Evolutionary conservation across 2,888 invertebrate species (phyloP).

Genomic region (Listrodromus nycthemerus): DNA sequence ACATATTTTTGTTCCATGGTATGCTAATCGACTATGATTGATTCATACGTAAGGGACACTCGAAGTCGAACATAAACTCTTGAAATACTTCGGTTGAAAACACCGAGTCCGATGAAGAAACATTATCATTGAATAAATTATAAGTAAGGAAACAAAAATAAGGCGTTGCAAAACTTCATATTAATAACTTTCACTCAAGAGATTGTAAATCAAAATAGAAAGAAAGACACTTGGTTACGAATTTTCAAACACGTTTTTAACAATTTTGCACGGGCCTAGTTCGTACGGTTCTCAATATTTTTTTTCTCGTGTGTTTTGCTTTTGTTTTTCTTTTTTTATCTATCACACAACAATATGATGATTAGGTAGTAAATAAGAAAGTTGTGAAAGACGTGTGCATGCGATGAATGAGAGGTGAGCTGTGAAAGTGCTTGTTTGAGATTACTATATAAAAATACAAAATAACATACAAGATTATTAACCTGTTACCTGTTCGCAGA

Average conservation of each 20-base stretch:
- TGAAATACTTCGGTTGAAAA: not conserved
- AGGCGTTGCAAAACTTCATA: not conserved
- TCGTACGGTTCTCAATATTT: conserved; percentile 76
- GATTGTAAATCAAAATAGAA: conserved; percentile 41
- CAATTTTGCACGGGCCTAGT: conserved; percentile 76
- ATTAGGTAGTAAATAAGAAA: conserved; percentile 62
- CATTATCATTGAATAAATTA: not conserved
- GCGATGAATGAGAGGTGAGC: conserved; percentile 65
- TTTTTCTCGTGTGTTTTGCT: conserved; percentile 31
- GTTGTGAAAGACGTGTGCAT: conserved; percentile 64
- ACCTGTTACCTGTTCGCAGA: conserved; percentile 76
- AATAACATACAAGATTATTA: conserved; percentile 54
- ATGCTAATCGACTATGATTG: not conserved
- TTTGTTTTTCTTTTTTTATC: conserved; percentile 39
- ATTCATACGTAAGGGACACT: not conserved
- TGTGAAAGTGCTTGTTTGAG: conserved; percentile 69
- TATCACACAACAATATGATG: conserved; percentile 63
- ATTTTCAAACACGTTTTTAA: conserved; percentile 66
- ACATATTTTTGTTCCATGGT: not conserved
- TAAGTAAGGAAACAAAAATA: not conserved
- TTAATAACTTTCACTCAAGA: conserved; percentile 1
- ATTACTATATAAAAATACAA: conserved; percentile 70
- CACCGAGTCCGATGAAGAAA: not conserved
- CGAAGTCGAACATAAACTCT: not conserved
- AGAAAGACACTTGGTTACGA: conserved; percentile 68